These are phyloP conservation scores for Chaetura pelagica DNA, from an alignment of 2,113 vertebrate genomes.

Conservation along the genomic window DNA sequence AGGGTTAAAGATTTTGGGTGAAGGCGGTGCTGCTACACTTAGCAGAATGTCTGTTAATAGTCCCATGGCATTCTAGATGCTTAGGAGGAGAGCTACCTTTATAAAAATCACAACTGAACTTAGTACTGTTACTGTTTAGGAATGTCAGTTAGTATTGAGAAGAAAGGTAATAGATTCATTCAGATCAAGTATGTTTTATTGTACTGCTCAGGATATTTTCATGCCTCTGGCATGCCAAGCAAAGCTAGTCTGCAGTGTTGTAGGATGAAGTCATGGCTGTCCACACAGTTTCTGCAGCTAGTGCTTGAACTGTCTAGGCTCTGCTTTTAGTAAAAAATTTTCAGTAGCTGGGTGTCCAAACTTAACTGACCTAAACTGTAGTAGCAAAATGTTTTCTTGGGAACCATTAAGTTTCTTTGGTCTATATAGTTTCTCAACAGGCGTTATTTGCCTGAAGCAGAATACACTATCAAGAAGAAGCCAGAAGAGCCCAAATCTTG, in stretches of 20 bases:
- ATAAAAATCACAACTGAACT: neutral
- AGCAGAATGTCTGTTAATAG: neutral
- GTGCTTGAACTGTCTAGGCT: neutral
- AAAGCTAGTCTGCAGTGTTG: neutral
- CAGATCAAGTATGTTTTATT: neutral
- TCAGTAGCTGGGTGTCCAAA: conserved; percentile 20
- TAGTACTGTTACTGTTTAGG: neutral
- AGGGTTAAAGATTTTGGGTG: neutral
- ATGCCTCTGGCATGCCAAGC: neutral
- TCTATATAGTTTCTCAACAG: conserved; percentile 88
- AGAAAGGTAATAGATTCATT: neutral
- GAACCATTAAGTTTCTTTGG: conserved; percentile 66
- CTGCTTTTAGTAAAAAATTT: neutral
- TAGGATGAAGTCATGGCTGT: neutral
- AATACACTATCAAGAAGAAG: conserved; percentile 71
- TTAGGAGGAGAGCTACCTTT: neutral
- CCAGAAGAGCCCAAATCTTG: conserved; percentile 70
- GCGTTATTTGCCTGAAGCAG: conserved; percentile 78
- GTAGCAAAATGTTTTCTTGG: conserved; percentile 50
- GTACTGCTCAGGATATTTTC: neutral
- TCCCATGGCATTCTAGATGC: neutral
- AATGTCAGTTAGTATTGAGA: neutral
- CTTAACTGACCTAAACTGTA: conserved; percentile 53
- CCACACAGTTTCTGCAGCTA: neutral
- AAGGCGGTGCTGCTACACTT: neutral